A percentile compares a stretch with the other conserved stretches of the same genome.
phyloP scores from a whole-genome alignment of 2,888 invertebrate genomes.

The Drosophila mulleri region DNA sequence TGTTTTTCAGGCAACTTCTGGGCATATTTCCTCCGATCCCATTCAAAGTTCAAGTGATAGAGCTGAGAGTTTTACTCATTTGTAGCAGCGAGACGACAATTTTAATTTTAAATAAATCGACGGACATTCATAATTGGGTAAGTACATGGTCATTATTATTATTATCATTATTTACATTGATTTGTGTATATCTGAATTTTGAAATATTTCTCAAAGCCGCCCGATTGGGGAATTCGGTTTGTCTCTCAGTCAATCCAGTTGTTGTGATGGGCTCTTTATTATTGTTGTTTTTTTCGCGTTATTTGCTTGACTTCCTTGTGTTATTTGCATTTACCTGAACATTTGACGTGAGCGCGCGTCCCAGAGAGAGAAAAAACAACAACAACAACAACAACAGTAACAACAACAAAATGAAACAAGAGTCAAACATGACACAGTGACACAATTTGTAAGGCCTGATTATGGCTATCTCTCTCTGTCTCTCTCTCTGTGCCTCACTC shows the following conservation, averaged over 20 bases:
- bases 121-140: not conserved
- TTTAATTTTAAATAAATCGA: no score
- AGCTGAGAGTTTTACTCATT: no score
- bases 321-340: slow-evolving; percentile 44
- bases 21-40: not conserved
- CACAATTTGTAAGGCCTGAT: slow-evolving; percentile 44
- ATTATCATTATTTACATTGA: not conserved
- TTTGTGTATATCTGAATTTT: no score
- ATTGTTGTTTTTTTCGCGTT: slow-evolving; percentile 11
- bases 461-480: not conserved
- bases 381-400: not conserved
- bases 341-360: slow-evolving; percentile 27
- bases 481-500: not conserved
- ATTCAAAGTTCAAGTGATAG: slow-evolving; percentile 1
- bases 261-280: not conserved
- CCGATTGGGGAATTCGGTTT: not conserved
- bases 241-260: not conserved
- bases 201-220: not conserved
- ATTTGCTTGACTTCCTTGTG: slow-evolving; percentile 51
- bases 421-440: slow-evolving; percentile 62
- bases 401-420: not conserved
- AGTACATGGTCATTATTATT: not conserved
- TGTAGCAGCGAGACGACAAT: no score
- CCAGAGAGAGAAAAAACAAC: not conserved
- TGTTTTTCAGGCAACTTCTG: slow-evolving; percentile 7